phyloP scores from a whole-genome alignment of 2,113 vertebrate species.

The Pluvialis apricaria region DNA sequence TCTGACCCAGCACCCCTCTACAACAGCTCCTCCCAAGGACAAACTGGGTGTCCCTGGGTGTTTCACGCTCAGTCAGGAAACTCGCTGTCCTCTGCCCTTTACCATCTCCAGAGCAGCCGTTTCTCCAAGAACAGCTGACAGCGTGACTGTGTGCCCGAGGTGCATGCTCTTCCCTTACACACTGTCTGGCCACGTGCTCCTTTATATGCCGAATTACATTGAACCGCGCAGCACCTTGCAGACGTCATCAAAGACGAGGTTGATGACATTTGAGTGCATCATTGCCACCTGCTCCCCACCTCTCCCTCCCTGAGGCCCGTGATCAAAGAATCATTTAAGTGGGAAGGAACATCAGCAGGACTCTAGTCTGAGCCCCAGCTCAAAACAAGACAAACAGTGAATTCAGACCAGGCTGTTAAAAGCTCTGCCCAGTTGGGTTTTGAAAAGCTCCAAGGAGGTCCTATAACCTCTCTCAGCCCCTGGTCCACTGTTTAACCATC shows the following conservation, averaged over 20 bases:
- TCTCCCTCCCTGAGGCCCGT: neutral
- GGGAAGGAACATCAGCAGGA: neutral
- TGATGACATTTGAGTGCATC: neutral
- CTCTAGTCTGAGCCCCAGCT: neutral
- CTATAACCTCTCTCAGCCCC: neutral
- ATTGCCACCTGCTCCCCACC: neutral
- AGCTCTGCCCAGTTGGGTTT: neutral
- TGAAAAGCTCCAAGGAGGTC: neutral
- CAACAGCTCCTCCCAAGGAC: neutral
- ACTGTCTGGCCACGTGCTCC: neutral
- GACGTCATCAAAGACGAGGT: neutral
- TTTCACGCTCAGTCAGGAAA: neutral
- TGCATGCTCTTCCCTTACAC: neutral
- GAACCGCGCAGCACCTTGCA: neutral
- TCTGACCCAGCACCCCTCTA: neutral
- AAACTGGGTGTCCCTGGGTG: neutral
- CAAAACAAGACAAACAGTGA: neutral
- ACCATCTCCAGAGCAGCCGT: neutral
- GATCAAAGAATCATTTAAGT: neutral
- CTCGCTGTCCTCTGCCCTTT: neutral
- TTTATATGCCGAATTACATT: neutral
- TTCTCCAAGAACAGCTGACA: neutral
- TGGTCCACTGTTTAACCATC: neutral
- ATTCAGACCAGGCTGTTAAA: neutral
- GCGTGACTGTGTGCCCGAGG: neutral